Conservation (phyloP, 1,140 invertebrate genomes). For the Holotrichia oblita region DNA sequence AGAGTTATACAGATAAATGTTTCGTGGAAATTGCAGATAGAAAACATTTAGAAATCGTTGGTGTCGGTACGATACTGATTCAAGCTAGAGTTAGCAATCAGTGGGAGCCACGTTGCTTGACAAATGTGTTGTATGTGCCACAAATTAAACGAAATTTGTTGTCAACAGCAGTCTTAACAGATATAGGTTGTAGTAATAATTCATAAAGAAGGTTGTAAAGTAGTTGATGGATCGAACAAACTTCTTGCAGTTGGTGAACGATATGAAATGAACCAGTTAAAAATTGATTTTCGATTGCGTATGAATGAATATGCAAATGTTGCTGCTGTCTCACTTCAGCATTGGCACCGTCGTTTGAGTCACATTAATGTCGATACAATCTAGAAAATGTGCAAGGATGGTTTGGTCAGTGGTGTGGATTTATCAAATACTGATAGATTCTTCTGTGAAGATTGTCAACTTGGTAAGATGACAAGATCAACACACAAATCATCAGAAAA, state of each 20-base stretch:
- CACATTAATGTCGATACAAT: slow-evolving; percentile 50
- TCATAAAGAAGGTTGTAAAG: slow-evolving; percentile 43
- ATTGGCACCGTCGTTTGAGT: slow-evolving; percentile 52
- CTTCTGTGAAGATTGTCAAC: slow-evolving; percentile 30
- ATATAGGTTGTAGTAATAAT: slow-evolving; percentile 49
- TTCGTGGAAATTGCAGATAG: too few species aligned
- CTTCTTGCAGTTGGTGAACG: slow-evolving; percentile 45
- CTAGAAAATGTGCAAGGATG: slow-evolving; percentile 44
- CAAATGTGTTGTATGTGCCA: slow-evolving; percentile 45
- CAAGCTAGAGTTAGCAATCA: neutral
- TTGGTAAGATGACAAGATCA: slow-evolving; percentile 34
- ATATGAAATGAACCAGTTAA: slow-evolving; percentile 39
- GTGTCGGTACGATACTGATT: too few species aligned
- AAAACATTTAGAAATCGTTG: too few species aligned
- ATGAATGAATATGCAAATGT: slow-evolving; percentile 44
- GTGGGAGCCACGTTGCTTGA: slow-evolving; percentile 15
- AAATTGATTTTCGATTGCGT: slow-evolving; percentile 45
- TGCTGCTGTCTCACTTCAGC: slow-evolving; percentile 43
- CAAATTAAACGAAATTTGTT: slow-evolving; percentile 37
- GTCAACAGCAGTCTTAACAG: slow-evolving; percentile 50
- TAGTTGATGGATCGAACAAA: slow-evolving; percentile 43
- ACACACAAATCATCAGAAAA: slow-evolving; percentile 23
- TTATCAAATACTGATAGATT: slow-evolving; percentile 15
- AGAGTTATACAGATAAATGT: too few species aligned
- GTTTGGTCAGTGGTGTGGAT: slow-evolving; percentile 34